Conservation (phyloP, 1,140 invertebrate species). For the Calycopis cecrops region DNA sequence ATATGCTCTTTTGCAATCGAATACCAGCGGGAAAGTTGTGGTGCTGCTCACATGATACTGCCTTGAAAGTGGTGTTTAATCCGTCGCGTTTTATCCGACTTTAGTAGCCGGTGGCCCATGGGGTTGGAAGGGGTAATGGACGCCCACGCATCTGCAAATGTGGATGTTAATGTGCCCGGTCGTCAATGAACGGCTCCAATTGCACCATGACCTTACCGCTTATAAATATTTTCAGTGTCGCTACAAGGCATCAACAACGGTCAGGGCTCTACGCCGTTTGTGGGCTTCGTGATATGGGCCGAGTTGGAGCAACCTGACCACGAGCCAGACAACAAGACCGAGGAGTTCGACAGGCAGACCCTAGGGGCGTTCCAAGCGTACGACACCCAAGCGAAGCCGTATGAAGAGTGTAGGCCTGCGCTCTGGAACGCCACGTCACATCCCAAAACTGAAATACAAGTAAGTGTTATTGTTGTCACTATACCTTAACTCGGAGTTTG, state of each 20-base stretch:
- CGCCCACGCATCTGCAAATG: no score
- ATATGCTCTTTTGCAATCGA: no score
- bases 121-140: no score
- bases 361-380: slow-evolving; percentile 55
- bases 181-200: no score
- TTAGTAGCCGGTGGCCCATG: no score
- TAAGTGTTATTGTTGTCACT: slow-evolving; percentile 23
- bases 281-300: slow-evolving; percentile 58
- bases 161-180: no score
- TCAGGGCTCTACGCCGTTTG: slow-evolving; percentile 55
- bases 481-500: no score
- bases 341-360: slow-evolving; percentile 29
- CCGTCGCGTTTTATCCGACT: no score
- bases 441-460: slow-evolving; percentile 63
- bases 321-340: slow-evolving; percentile 26
- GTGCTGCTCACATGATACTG: no score
- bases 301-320: slow-evolving; percentile 32
- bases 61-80: no score
- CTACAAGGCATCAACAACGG: slow-evolving; percentile 57
- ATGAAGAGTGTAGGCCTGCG: slow-evolving; percentile 46
- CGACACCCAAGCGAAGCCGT: slow-evolving; percentile 54
- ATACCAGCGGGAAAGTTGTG: no score
- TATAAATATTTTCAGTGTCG: slow-evolving; percentile 39
- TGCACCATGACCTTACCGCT: no score
- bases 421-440: slow-evolving; percentile 61